A percentile compares a stretch with the other conserved stretches of the same genome.
Conservation (phyloP, 2,113 vertebrate species). For the Leucoraja erinaceus region DNA sequence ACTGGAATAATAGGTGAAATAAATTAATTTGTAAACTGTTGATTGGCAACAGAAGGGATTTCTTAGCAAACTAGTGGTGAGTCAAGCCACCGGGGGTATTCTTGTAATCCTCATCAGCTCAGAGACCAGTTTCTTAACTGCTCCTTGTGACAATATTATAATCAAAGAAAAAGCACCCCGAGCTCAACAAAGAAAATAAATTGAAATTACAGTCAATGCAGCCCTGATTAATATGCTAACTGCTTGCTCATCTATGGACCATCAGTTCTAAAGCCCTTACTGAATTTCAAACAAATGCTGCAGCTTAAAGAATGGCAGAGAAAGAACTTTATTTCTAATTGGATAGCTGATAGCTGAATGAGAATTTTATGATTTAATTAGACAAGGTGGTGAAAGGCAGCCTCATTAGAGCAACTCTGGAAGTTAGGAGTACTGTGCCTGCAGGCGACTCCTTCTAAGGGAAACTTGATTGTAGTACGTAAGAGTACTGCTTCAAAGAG, state of each 20-base stretch:
- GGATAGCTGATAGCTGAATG: conserved; percentile 28
- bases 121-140: background rate
- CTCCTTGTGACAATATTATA: conserved; percentile 16
- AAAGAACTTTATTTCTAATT: conserved; percentile 31
- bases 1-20: background rate
- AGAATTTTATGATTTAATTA: conserved; percentile 37
- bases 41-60: conserved; percentile 8
- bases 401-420: conserved; percentile 28
- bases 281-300: conserved; percentile 26
- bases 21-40: conserved; percentile 10
- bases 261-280: conserved; percentile 11
- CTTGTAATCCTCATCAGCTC: conserved; percentile 20
- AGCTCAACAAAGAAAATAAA: conserved; percentile 35
- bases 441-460: background rate
- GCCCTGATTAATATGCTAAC: conserved; percentile 35
- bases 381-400: background rate
- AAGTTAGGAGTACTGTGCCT: conserved; percentile 5
- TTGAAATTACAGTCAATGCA: conserved; percentile 28
- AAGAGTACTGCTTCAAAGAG: background rate
- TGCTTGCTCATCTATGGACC: conserved; percentile 22
- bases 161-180: background rate
- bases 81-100: background rate
- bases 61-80: background rate
- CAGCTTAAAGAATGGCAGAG: background rate
- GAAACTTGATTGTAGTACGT: background rate